Conservation (phyloP, 2,113 vertebrate species). For the Oxyruncus cristatus region DNA sequence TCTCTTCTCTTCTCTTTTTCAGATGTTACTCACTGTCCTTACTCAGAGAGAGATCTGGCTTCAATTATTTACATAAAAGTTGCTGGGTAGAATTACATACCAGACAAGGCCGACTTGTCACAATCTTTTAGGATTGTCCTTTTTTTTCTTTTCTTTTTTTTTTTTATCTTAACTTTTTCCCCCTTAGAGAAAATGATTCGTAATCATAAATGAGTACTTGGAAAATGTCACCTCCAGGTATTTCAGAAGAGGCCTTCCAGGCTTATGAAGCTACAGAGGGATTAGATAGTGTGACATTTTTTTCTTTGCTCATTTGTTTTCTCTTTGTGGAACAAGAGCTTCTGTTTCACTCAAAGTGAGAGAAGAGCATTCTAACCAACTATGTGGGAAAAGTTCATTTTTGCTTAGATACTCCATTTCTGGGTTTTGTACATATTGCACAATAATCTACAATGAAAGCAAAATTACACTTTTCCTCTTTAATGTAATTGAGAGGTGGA, state of each 20-base stretch:
- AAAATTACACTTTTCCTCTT: background rate
- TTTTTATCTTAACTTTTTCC: background rate
- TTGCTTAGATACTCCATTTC: background rate
- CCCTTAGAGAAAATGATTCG: constrained; percentile 53
- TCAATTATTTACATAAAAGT: constrained; percentile 40
- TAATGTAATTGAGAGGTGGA: background rate
- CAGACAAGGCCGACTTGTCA: background rate
- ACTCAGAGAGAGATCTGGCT: background rate
- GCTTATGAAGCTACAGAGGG: constrained; percentile 19
- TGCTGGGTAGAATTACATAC: background rate
- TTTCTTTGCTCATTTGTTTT: constrained; percentile 35
- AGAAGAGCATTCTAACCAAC: background rate
- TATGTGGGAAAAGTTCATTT: background rate
- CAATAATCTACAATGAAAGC: background rate
- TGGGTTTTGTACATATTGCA: background rate
- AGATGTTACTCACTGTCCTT: background rate
- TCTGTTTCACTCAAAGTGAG: background rate
- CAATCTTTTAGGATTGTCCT: background rate
- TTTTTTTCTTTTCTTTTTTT: background rate
- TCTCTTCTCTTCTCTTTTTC: background rate
- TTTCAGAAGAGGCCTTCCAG: constrained; percentile 24
- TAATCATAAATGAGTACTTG: constrained; percentile 49
- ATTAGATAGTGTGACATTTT: constrained; percentile 16
- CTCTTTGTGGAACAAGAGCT: background rate
- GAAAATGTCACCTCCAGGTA: constrained; percentile 53